A percentile compares a stretch with the other conserved stretches of the same genome.
phyloP scores from a whole-genome alignment of 1,140 invertebrate genomes.

The Melitaea cinxia region DNA sequence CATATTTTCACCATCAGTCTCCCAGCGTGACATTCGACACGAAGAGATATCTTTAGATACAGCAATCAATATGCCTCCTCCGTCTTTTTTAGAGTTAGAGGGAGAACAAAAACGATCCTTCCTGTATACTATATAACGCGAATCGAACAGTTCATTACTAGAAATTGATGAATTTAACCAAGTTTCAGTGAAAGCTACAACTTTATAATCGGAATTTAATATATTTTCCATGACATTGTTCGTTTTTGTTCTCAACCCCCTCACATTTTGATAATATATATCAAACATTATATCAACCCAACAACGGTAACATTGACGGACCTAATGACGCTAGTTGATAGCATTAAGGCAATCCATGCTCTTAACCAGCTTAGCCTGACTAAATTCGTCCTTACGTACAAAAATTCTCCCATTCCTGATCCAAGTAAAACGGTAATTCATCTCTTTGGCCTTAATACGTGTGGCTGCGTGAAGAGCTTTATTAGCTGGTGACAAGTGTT shows the following conservation, averaged over 20 bases:
- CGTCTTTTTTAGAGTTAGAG: conserved; percentile 13
- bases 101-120: not conserved
- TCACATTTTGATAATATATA: conserved; percentile 24
- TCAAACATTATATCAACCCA: conserved; percentile 8
- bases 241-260: conserved; percentile 19
- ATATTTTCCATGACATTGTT: conserved; percentile 12
- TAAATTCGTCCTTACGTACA: conserved; percentile 10
- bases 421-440: conserved; percentile 2
- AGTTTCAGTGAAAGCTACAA: conserved; percentile 25
- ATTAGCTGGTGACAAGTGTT: conserved; percentile 12
- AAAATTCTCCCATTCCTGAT: conserved; percentile 15
- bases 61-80: conserved; percentile 11
- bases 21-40: not conserved
- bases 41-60: conserved; percentile 4
- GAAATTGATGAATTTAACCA: not conserved
- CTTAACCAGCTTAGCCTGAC: conserved; percentile 1
- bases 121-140: conserved; percentile 13
- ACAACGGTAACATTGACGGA: not conserved
- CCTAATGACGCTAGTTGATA: not conserved
- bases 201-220: conserved; percentile 1
- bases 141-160: not conserved
- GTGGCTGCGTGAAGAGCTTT: conserved; percentile 17
- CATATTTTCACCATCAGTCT: conserved; percentile 13
- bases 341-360: conserved; percentile 1
- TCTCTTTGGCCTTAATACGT: conserved; percentile 1